Percentiles rank a stretch among this genome's conserved stretches.
Conservation (phyloP, 2,888 invertebrate species). For the Augochlorella aurata region DNA sequence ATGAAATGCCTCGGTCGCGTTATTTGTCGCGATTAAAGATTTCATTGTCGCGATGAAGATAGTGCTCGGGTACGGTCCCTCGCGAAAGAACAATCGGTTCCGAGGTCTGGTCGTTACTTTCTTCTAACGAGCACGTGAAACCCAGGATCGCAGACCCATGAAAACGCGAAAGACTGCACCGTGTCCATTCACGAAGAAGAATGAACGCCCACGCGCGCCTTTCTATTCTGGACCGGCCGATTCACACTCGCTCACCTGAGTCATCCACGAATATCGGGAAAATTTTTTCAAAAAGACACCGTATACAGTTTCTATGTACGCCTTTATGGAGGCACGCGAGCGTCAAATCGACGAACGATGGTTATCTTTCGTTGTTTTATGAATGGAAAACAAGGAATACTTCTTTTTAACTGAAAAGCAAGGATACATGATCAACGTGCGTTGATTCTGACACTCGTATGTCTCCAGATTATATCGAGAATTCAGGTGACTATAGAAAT, state of each 20-base stretch:
- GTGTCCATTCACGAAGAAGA: conserved; percentile 57
- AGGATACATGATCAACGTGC: too few species aligned
- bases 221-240: conserved; percentile 59
- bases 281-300: conserved; percentile 25
- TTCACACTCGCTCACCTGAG: conserved; percentile 56
- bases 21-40: conserved; percentile 20
- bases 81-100: conserved; percentile 34
- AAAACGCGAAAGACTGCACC: conserved; percentile 45
- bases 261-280: conserved; percentile 42
- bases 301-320: background rate
- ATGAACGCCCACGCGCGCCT: conserved; percentile 52
- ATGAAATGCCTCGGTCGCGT: background rate
- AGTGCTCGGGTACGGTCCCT: conserved; percentile 23
- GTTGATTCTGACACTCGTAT: too few species aligned
- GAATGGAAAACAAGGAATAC: too few species aligned
- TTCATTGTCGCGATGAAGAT: conserved; percentile 10
- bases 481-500: too few species aligned
- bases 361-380: too few species aligned
- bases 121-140: conserved; percentile 40
- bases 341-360: background rate
- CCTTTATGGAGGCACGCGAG: background rate
- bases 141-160: conserved; percentile 28
- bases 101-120: conserved; percentile 36
- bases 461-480: too few species aligned
- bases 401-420: too few species aligned